These are phyloP conservation scores for Melospiza melodia DNA, from an alignment of 2,113 vertebrate species.

Conservation along the genomic window DNA sequence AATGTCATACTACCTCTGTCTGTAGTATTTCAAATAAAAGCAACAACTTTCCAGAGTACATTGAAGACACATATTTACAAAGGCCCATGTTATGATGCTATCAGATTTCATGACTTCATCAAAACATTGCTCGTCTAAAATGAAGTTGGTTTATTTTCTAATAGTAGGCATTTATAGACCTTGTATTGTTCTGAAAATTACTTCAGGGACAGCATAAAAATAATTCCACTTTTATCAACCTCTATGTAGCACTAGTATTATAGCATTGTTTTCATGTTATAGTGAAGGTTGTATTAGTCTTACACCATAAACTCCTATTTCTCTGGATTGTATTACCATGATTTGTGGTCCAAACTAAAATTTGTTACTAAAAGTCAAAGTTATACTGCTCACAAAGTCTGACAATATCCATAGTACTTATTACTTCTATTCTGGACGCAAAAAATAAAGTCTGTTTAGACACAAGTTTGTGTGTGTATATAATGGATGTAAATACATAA, in stretches of 20 bases:
- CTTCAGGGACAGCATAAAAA: constrained; percentile 25
- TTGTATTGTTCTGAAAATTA: not conserved
- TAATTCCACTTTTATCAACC: not conserved
- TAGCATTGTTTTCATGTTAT: not conserved
- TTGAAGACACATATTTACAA: not conserved
- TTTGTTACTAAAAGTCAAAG: not conserved
- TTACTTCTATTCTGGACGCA: not conserved
- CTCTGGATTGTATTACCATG: not conserved
- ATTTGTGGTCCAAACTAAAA: not conserved
- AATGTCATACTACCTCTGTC: not conserved
- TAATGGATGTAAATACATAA: not conserved
- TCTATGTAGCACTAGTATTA: not conserved
- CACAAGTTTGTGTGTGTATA: not conserved
- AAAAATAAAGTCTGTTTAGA: not conserved
- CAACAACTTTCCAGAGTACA: not conserved
- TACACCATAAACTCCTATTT: not conserved
- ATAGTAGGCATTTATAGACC: not conserved
- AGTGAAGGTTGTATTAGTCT: not conserved
- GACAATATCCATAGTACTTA: not conserved
- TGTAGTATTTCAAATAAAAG: not conserved
- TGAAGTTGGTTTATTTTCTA: constrained; percentile 23
- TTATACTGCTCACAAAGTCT: not conserved
- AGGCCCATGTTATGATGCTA: not conserved
- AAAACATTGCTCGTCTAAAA: not conserved
- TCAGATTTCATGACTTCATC: not conserved